Percentiles rank a stretch among this genome's conserved stretches.
phyloP scores from a whole-genome alignment of 2,113 vertebrate genomes.

The Brachionichthys hirsutus region DNA sequence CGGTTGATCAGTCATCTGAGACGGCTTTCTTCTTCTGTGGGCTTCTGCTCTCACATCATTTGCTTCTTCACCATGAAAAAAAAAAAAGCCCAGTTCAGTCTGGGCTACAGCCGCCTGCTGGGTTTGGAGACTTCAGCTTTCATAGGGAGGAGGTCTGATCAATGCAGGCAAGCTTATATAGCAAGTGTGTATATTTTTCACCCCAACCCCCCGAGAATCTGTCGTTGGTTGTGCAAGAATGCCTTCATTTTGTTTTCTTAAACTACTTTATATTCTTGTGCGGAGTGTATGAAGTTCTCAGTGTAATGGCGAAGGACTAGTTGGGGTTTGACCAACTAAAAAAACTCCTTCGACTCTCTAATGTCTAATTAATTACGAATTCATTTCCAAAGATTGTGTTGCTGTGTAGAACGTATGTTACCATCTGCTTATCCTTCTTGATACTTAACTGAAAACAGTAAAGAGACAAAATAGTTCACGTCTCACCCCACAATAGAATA shows the following conservation, averaged over 20 bases:
- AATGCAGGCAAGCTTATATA: conserved; percentile 62
- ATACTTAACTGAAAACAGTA: too few relatives aligned
- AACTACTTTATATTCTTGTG: conserved; percentile 27
- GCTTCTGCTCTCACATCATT: conserved; percentile 41
- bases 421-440: too few relatives aligned
- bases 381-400: conserved; percentile 3
- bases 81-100: conserved; percentile 41
- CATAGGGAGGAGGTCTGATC: conserved; percentile 55
- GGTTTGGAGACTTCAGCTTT: conserved; percentile 43
- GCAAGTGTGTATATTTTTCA: conserved; percentile 40
- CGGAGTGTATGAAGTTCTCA: conserved; percentile 25
- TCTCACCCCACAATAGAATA: too few relatives aligned
- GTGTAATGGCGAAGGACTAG: conserved; percentile 15
- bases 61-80: conserved; percentile 53
- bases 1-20: conserved; percentile 55
- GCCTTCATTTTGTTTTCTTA: conserved; percentile 11
- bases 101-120: conserved; percentile 44
- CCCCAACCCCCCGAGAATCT: conserved; percentile 24
- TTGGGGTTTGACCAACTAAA: conserved; percentile 12
- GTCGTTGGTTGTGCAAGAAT: conserved; percentile 14
- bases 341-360: too few relatives aligned
- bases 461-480: too few relatives aligned
- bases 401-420: too few relatives aligned
- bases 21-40: conserved; percentile 39
- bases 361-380: conserved; percentile 27